These are phyloP conservation scores for Aphelocoma californica DNA, from an alignment of 2,797 vertebrate genomes.

Conservation along the genomic window DNA sequence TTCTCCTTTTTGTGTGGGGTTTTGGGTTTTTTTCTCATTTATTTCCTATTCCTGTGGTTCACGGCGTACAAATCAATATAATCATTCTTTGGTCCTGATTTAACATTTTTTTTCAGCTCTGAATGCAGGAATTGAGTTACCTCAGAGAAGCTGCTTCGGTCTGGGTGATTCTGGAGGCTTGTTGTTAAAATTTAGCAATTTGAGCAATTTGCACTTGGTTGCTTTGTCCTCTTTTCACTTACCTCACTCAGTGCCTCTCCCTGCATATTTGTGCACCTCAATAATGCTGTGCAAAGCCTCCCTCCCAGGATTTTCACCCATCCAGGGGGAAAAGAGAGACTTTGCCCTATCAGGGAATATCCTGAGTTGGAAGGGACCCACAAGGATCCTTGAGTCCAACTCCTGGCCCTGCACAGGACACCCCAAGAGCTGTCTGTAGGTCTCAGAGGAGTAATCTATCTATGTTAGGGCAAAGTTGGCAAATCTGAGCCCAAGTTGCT, in stretches of 20 bases:
- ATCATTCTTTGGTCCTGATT: background rate
- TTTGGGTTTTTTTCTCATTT: background rate
- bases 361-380: background rate
- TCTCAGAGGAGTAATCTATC: background rate
- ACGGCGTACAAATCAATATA: background rate
- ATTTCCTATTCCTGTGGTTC: background rate
- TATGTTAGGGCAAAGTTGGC: rapidly evolving
- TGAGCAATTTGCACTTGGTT: background rate
- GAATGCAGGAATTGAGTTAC: background rate
- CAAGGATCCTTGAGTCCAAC: rapidly evolving
- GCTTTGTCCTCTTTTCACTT: background rate
- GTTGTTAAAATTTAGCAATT: background rate
- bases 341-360: background rate
- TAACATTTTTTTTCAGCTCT: background rate
- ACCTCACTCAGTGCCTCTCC: background rate
- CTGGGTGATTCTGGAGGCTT: background rate
- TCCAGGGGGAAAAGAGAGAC: background rate
- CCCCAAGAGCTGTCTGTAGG: background rate
- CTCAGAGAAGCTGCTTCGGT: background rate
- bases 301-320: background rate
- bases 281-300: rapidly evolving
- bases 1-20: background rate
- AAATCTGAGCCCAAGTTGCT: background rate
- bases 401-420: background rate
- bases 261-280: background rate